Percentiles rank a stretch among this genome's conserved stretches.
Evolutionary conservation across 2,888 invertebrate genomes (phyloP).

Genomic region (Coenonympha arcania): DNA sequence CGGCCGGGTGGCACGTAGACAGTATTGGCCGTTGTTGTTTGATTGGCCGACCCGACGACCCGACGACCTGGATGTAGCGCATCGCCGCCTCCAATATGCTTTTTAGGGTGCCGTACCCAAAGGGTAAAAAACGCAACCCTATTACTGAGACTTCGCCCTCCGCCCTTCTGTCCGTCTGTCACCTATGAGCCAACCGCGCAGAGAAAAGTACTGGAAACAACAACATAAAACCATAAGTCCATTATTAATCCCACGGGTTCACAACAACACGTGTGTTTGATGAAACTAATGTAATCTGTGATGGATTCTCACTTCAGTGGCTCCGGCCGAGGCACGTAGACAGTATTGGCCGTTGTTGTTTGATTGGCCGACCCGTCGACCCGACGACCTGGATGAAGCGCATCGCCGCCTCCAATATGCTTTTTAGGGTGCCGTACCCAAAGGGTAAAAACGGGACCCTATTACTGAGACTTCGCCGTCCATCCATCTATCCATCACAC

Average conservation of each 20-base stretch:
- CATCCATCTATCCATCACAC: too few species aligned
- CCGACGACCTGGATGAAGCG: constrained; percentile 44
- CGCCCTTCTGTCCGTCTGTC: too few species aligned
- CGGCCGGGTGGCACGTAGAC: constrained; percentile 39
- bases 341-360: constrained; percentile 56
- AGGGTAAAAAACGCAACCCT: too few species aligned
- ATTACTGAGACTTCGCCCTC: too few species aligned
- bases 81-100: constrained; percentile 31
- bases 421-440: too few species aligned
- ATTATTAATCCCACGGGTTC: not conserved
- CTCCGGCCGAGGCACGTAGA: constrained; percentile 38
- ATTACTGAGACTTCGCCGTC: too few species aligned
- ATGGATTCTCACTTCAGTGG: constrained; percentile 37
- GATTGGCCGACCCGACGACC: too few species aligned
- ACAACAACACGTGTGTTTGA: not conserved
- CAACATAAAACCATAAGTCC: not conserved
- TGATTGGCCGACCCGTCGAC: too few species aligned
- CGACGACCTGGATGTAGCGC: constrained; percentile 45
- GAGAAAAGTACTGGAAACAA: too few species aligned
- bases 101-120: too few species aligned
- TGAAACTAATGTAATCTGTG: constrained; percentile 4
- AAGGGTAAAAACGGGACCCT: too few species aligned
- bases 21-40: constrained; percentile 58
- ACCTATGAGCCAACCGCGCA: too few species aligned
- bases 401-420: constrained; percentile 33